These are phyloP conservation scores for Myopa testacea DNA, from an alignment of 2,888 invertebrate genomes.

Conservation along the genomic window DNA sequence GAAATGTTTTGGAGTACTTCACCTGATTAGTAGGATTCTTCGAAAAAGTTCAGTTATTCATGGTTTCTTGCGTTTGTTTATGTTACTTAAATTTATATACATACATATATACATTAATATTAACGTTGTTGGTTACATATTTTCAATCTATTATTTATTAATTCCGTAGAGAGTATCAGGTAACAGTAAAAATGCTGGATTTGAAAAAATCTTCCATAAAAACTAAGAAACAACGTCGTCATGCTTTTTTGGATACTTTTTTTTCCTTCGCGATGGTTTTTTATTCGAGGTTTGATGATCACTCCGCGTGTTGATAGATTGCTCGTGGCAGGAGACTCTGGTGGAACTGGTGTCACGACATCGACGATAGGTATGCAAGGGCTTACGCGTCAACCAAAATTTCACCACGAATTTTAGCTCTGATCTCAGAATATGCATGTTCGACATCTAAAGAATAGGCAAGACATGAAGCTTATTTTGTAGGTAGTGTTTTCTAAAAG, in stretches of 20 bases:
- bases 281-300: conserved; percentile 46
- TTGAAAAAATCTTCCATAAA: not conserved
- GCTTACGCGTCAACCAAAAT: conserved; percentile 58
- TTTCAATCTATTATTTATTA: not conserved
- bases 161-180: conserved; percentile 1
- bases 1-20: no score
- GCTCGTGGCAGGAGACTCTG: conserved; percentile 51
- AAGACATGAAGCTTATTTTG: not conserved
- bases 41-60: no score
- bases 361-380: conserved; percentile 51
- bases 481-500: not conserved
- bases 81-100: not conserved
- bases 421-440: conserved; percentile 53
- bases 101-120: not conserved
- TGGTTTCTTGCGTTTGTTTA: no score
- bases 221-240: not conserved
- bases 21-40: no score
- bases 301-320: not conserved
- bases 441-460: conserved; percentile 49
- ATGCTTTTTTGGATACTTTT: conserved; percentile 25
- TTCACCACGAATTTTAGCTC: conserved; percentile 56
- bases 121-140: not conserved
- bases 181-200: not conserved
- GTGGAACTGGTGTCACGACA: conserved; percentile 56
- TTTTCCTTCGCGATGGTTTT: conserved; percentile 44